Evolutionary conservation across 2,888 invertebrate genomes (phyloP), one percentile per base, ranked within the genome.

Genomic region (Hylaea fasciaria): DNA sequence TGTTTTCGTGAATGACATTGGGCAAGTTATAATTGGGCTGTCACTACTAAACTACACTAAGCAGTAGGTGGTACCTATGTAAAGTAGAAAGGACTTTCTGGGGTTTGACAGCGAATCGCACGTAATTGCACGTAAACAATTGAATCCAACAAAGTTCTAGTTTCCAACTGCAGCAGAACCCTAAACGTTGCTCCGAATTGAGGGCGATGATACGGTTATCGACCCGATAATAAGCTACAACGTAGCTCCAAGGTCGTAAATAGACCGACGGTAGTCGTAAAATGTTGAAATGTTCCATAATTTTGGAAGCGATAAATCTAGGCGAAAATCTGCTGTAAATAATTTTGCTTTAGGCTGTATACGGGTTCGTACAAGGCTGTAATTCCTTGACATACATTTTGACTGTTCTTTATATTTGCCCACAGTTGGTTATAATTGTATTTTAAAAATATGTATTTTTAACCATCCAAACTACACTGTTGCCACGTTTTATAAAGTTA

Each of bases 1-100:
- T n/a, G n/a, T n/a, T n/a, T n/a, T n/a, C n/a, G n/a, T n/a, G n/a
- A n/a, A n/a, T n/a, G n/a, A n/a, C n/a, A n/a, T n/a, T n/a, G n/a
- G n/a, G n/a, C n/a, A 22, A 22, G 22, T 22, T 22, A 3, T 5
- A 22, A 5, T 2, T 2, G 3, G 22, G 22, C 5, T 3, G 5
- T 22, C 22, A 22, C 22, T 3, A 22, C 22, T 22, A 22, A 22
- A 5, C 22, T 22, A 22, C 22, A 32, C 32, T 32, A 9, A 32
- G 32, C 10, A 9, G 7, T 35, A 37, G 16, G 16, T 14, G 16
- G 29, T 14, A 37, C n/a, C n/a, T n/a, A n/a, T n/a, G 44, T 50
- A 50, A 45, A 45, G 2, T 39, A 39, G 12, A 64, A 72, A 68
- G 66, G 70, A 73, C 76, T 79, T 76, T 71, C 72, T 65, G 35